A percentile compares a stretch with the other conserved stretches of the same genome.
Evolutionary conservation across 1,140 invertebrate genomes (phyloP).

Genomic region (Cardiocondyla obscurior): DNA sequence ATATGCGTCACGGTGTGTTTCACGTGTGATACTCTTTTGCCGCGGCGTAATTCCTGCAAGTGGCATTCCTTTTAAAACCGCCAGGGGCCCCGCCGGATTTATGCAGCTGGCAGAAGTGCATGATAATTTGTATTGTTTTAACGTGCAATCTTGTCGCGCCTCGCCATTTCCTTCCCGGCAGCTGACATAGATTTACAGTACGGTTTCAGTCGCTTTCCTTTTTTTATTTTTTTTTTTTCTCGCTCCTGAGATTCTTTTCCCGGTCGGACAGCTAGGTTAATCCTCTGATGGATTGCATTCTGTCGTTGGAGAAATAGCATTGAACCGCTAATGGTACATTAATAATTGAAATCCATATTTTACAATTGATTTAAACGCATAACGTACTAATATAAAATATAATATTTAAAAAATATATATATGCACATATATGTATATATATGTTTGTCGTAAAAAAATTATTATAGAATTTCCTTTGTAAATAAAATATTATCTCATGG

Average conservation of each 20-base stretch:
- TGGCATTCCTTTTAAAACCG: constrained; percentile 6
- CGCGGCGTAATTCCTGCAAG: neutral
- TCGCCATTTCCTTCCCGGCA: constrained; percentile 8
- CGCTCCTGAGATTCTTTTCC: constrained; percentile 9
- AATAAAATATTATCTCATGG: neutral
- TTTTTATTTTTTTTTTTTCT: neutral
- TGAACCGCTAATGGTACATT: constrained; percentile 5
- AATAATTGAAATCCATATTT: constrained; percentile 13
- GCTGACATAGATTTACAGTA: constrained; percentile 34
- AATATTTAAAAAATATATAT: neutral
- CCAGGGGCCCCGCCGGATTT: neutral
- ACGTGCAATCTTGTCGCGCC: constrained; percentile 23
- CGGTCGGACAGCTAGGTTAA: constrained; percentile 28
- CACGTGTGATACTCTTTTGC: neutral
- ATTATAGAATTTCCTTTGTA: neutral
- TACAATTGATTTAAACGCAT: neutral
- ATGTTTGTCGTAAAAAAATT: constrained; percentile 7
- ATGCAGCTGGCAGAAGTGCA: constrained; percentile 21
- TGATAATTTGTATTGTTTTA: constrained; percentile 53
- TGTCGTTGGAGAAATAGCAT: neutral
- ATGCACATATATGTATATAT: no score
- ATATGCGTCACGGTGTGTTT: constrained; percentile 37
- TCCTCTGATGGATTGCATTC: constrained; percentile 32
- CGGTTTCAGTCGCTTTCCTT: constrained; percentile 6
- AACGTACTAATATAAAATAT: neutral